Conservation (phyloP, 2,113 vertebrate species). For the Ahaetulla prasina region DNA sequence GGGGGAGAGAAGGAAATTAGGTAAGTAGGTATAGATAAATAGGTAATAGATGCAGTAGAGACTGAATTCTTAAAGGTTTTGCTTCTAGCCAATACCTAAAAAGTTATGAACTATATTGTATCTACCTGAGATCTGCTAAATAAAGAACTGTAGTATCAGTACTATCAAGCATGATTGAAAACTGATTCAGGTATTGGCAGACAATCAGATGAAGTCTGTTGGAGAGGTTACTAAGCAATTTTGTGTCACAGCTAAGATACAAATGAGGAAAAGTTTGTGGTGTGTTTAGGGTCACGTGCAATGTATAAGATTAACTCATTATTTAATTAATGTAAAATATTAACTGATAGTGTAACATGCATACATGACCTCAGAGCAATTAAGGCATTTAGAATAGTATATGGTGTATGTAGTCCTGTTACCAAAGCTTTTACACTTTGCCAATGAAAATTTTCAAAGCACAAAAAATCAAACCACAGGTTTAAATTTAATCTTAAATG, state of each 20-base stretch:
- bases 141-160: background rate
- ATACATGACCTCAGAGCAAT: background rate
- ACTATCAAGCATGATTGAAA: background rate
- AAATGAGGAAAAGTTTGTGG: background rate
- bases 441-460: background rate
- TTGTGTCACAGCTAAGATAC: background rate
- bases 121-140: background rate
- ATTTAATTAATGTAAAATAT: background rate
- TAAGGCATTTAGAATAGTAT: background rate
- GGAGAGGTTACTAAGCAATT: background rate
- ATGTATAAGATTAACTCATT: background rate
- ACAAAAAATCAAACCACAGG: background rate
- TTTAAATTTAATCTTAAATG: background rate
- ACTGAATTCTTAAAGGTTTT: background rate
- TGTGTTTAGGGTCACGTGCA: background rate
- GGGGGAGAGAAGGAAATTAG: background rate
- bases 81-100: background rate
- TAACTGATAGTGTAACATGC: background rate
- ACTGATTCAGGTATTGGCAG: background rate
- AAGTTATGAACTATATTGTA: background rate
- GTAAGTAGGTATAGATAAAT: background rate
- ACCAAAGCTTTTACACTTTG: background rate
- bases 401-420: background rate
- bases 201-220: background rate
- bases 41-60: background rate